Evolutionary conservation across 1,140 invertebrate species (phyloP).

Genomic region (Goniozus legneri): DNA sequence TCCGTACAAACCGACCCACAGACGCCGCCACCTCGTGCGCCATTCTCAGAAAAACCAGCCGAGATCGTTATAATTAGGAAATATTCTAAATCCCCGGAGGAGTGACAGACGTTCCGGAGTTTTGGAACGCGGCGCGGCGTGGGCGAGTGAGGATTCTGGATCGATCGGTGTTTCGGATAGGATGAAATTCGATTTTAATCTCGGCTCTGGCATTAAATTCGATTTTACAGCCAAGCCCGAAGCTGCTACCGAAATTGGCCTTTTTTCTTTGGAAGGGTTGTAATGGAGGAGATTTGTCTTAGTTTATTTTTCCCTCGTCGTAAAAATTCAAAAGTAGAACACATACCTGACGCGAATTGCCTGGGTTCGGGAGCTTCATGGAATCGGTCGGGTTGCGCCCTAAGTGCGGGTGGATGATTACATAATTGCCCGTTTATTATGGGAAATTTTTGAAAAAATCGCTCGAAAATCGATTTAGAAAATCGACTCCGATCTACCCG

Average conservation of each 20-base stretch:
- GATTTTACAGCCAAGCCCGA: too few relatives aligned
- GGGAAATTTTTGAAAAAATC: constrained; percentile 26
- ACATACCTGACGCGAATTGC: neutral
- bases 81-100: neutral
- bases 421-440: constrained; percentile 27
- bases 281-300: neutral
- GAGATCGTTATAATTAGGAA: neutral
- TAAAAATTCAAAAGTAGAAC: neutral
- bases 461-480: constrained; percentile 6
- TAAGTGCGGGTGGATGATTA: constrained; percentile 27
- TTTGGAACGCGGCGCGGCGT: too few relatives aligned
- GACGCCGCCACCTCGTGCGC: neutral
- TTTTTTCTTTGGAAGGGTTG: neutral
- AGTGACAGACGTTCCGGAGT: neutral
- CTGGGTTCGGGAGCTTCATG: neutral
- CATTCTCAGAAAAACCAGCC: neutral
- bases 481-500: too few relatives aligned
- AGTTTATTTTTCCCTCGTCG: neutral
- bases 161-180: too few relatives aligned
- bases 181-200: too few relatives aligned
- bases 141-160: too few relatives aligned
- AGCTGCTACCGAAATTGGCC: neutral
- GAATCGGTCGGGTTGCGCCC: neutral
- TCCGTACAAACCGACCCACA: neutral
- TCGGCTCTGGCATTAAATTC: too few relatives aligned